phyloP scores from a whole-genome alignment of 2,888 invertebrate species.

The Epinotia demarniana region DNA sequence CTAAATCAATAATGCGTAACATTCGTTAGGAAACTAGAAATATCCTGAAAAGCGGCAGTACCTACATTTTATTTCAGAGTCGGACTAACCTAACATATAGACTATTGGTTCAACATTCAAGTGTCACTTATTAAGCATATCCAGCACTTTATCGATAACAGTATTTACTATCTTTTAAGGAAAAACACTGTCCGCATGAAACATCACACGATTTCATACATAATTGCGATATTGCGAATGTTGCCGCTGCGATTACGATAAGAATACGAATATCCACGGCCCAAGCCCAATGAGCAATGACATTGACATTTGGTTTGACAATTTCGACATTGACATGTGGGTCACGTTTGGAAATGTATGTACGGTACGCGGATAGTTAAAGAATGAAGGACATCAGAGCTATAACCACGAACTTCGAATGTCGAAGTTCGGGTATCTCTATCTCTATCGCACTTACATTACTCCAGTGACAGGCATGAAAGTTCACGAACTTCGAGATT shows the following conservation, averaged over 20 bases:
- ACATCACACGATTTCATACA: constrained; percentile 11
- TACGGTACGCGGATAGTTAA: background rate
- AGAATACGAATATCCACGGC: background rate
- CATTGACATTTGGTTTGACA: too few species aligned
- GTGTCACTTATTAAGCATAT: constrained; percentile 27
- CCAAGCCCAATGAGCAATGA: background rate
- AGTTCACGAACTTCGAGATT: too few species aligned
- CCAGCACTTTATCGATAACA: constrained; percentile 13
- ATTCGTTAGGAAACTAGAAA: background rate
- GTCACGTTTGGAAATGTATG: constrained; percentile 26
- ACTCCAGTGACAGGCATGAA: too few species aligned
- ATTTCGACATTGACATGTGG: constrained; percentile 34
- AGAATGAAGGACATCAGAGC: too few species aligned
- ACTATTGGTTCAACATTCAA: constrained; percentile 38
- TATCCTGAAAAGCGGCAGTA: background rate
- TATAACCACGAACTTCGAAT: too few species aligned
- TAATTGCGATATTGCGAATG: constrained; percentile 3
- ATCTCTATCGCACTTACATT: too few species aligned
- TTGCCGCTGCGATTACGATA: background rate
- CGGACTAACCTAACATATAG: constrained; percentile 20
- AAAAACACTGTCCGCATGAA: background rate
- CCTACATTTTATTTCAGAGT: background rate
- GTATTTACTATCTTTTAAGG: constrained; percentile 3
- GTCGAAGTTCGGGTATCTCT: too few species aligned
- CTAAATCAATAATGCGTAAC: constrained; percentile 28